Conservation (phyloP, 2,888 invertebrate species). For the Pristionchus exspectatus region DNA sequence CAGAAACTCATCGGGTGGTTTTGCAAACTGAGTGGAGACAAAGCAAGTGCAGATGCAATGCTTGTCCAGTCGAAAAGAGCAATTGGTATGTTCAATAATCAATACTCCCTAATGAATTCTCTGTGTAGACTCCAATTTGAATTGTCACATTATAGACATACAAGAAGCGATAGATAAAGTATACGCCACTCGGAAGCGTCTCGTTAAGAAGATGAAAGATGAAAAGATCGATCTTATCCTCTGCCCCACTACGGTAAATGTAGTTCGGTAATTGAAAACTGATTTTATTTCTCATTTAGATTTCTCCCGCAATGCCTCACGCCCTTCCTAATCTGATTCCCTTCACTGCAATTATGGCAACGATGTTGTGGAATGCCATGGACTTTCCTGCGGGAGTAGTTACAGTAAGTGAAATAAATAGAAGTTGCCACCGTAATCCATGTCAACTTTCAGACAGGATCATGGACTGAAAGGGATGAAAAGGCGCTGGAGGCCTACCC, state of each 20-base stretch:
- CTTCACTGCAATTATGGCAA: neutral
- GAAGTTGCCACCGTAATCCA: no score
- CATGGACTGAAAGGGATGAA: slow-evolving; percentile 8
- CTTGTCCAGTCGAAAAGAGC: neutral
- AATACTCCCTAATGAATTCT: no score
- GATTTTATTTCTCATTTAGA: neutral
- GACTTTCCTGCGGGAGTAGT: slow-evolving; percentile 45
- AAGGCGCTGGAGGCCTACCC: neutral
- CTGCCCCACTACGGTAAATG: neutral
- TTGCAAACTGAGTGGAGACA: neutral
- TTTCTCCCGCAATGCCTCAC: neutral
- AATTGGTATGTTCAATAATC: no score
- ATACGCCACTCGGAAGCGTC: neutral
- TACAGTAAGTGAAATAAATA: neutral
- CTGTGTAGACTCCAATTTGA: no score
- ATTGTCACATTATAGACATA: neutral
- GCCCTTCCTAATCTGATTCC: slow-evolving; percentile 9
- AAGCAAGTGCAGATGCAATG: neutral
- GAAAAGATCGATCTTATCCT: neutral
- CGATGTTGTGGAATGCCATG: slow-evolving; percentile 7
- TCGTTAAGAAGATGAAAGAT: slow-evolving; percentile 19
- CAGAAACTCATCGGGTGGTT: neutral
- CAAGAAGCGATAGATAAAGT: neutral
- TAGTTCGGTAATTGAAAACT: neutral
- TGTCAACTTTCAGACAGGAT: neutral